These are phyloP conservation scores for Pollicipes pollicipes DNA, from an alignment of 1,140 invertebrate species.

Conservation along the genomic window DNA sequence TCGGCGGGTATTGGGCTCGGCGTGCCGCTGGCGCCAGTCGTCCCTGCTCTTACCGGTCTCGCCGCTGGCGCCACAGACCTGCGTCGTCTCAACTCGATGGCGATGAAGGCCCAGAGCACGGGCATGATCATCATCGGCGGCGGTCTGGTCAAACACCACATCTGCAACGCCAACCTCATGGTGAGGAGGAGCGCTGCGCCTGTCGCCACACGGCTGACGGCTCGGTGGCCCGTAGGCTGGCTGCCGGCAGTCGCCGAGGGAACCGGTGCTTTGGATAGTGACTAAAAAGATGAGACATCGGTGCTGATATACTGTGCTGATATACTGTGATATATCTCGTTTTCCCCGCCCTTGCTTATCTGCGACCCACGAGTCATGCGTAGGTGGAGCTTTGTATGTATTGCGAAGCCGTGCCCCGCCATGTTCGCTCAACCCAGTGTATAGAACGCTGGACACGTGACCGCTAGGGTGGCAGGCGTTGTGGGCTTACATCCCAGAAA, in stretches of 20 bases:
- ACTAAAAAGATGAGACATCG: not conserved
- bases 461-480: no score
- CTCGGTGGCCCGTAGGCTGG: not conserved
- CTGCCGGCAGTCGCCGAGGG: not conserved
- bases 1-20: not conserved
- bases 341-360: no score
- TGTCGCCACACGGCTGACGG: no score
- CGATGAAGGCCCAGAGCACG: conserved; percentile 77
- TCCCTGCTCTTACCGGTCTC: conserved; percentile 11
- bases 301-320: no score
- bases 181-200: no score
- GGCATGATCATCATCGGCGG: conserved; percentile 97
- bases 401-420: no score
- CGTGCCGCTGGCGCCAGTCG: conserved; percentile 10
- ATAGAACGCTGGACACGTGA: no score
- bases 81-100: conserved; percentile 73
- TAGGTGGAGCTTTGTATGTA: no score
- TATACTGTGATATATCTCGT: no score
- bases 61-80: conserved; percentile 44
- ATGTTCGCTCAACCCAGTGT: no score
- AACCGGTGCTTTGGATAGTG: not conserved
- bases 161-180: conserved; percentile 95
- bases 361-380: no score
- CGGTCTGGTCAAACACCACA: conserved; percentile 96
- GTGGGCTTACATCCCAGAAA: no score